Evolutionary conservation across 64 coral and sea anemone genomes (phyloP).

Genomic region (Platygyra sinensis): DNA sequence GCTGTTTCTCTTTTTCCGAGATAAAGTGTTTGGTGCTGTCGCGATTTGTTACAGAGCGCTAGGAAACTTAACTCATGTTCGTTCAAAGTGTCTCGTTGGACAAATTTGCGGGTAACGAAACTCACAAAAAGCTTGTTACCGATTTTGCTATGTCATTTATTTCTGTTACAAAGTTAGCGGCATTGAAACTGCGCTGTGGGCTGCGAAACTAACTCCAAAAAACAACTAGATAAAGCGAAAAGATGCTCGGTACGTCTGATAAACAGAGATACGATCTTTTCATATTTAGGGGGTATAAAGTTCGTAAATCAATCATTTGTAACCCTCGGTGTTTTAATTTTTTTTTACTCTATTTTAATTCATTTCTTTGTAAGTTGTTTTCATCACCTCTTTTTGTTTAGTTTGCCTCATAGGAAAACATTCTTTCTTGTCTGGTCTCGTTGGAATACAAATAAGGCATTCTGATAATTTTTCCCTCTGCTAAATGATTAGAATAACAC

Average conservation of each 20-base stretch:
- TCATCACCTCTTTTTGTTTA: neutral
- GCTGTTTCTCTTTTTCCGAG: neutral
- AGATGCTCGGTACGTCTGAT: too few species aligned
- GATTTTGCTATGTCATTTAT: neutral
- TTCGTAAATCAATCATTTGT: neutral
- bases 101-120: neutral
- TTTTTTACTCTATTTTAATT: too few species aligned
- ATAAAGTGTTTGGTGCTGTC: neutral
- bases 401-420: conserved; percentile 21
- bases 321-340: too few species aligned
- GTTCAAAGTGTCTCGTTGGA: neutral
- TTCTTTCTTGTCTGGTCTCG: neutral
- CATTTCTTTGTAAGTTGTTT: neutral
- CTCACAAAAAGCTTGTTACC: too few species aligned
- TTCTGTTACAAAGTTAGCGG: neutral
- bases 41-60: neutral
- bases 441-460: neutral
- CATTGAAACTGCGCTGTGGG: neutral
- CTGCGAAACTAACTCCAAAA: neutral
- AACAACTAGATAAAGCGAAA: too few species aligned
- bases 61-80: neutral
- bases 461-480: neutral
- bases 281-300: neutral
- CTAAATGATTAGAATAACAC: conserved; percentile 22
- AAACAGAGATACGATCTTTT: too few species aligned